Conservation (phyloP, 2,113 vertebrate species). For the Xiphorhynchus elegans region DNA sequence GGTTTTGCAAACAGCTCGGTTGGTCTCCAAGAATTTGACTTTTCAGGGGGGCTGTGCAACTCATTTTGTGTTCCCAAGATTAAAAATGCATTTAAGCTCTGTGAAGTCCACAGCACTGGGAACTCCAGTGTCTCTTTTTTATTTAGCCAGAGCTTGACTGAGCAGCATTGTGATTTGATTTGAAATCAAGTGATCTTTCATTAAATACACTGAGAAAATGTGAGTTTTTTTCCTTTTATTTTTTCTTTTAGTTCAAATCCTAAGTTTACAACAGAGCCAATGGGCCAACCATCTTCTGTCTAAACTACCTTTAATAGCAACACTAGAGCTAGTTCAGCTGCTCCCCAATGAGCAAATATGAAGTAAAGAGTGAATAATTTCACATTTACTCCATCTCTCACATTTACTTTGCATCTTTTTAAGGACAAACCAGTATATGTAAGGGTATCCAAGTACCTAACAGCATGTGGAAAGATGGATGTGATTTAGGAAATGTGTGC, state of each 20-base stretch:
- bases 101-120: neutral
- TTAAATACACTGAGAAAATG: neutral
- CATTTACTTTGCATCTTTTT: neutral
- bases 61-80: neutral
- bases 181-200: neutral
- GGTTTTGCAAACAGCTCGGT: neutral
- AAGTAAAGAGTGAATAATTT: neutral
- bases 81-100: neutral
- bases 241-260: neutral
- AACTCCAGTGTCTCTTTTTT: neutral
- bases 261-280: neutral
- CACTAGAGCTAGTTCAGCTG: neutral
- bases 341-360: neutral
- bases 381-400: neutral
- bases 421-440: neutral
- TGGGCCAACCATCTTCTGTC: neutral
- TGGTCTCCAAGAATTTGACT: neutral
- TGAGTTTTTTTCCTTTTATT: neutral
- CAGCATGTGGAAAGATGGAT: neutral
- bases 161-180: neutral
- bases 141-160: neutral
- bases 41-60: neutral
- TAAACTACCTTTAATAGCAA: neutral
- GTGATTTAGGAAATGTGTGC: neutral
- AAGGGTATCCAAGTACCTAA: neutral